Conservation (phyloP, 2,113 vertebrate species). For the Rhizomys pruinosus region DNA sequence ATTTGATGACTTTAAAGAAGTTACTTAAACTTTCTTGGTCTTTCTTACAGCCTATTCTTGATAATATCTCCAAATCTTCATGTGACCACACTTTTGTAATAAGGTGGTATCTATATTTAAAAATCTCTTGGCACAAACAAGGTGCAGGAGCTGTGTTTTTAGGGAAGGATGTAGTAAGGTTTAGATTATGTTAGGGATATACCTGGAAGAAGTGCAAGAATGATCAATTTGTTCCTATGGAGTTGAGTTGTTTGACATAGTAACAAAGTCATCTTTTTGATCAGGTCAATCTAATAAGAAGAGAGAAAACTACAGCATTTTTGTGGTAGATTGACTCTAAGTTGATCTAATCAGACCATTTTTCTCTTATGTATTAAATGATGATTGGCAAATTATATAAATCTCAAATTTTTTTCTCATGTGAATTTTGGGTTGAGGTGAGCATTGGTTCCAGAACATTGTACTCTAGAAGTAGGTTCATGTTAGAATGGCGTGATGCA, state of each 20-base stretch:
- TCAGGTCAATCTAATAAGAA: constrained; percentile 7
- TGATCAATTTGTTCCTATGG: constrained; percentile 30
- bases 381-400: neutral
- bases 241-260: constrained; percentile 8
- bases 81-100: neutral
- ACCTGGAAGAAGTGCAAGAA: neutral
- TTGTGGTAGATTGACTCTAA: neutral
- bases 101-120: constrained; percentile 2
- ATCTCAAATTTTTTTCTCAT: neutral
- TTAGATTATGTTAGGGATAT: neutral
- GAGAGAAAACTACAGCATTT: neutral
- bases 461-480: neutral
- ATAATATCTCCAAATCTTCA: neutral
- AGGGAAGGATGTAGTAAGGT: neutral
- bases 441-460: neutral
- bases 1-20: neutral
- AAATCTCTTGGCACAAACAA: neutral
- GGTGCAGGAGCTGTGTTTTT: neutral
- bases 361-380: constrained; percentile 26
- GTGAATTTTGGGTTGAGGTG: neutral
- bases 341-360: neutral
- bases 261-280: neutral
- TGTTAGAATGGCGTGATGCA: neutral
- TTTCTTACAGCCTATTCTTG: constrained; percentile 9
- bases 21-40: neutral